Evolutionary conservation across 2,797 vertebrate genomes (phyloP).

Genomic region (Notolabrus celidotus): DNA sequence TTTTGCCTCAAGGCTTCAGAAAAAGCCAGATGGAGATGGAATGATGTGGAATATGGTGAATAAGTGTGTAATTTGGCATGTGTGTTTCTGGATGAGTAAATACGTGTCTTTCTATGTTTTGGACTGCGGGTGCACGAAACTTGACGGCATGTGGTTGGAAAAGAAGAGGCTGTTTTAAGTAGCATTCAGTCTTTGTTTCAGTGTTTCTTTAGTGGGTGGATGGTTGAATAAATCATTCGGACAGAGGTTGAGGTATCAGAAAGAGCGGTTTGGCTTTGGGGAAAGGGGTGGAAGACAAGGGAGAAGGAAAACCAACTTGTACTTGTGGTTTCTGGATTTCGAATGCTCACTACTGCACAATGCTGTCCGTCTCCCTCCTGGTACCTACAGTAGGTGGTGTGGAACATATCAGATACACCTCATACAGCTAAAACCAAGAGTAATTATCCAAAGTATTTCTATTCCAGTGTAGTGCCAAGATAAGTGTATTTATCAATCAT

Average conservation of each 20-base stretch:
- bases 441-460: constrained; percentile 39
- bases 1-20: constrained; percentile 74
- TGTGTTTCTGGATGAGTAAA: constrained; percentile 56
- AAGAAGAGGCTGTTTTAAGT: constrained; percentile 77
- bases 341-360: constrained; percentile 52
- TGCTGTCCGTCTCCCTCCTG: constrained; percentile 48
- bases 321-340: constrained; percentile 76
- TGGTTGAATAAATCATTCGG: constrained; percentile 79
- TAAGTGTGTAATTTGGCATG: constrained; percentile 35
- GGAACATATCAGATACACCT: constrained; percentile 52
- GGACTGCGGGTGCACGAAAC: constrained; percentile 7
- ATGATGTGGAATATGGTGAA: constrained; percentile 42
- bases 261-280: constrained; percentile 72
- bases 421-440: constrained; percentile 44
- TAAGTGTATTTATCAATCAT: too few relatives aligned
- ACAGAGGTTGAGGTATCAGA: constrained; percentile 74
- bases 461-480: neutral
- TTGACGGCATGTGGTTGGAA: constrained; percentile 67
- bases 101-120: constrained; percentile 31
- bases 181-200: constrained; percentile 75
- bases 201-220: constrained; percentile 75
- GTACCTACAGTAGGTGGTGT: constrained; percentile 48
- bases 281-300: constrained; percentile 34
- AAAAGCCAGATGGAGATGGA: constrained; percentile 48
- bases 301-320: constrained; percentile 76